These are phyloP conservation scores for Atta cephalotes DNA, from an alignment of 1,140 invertebrate species.

Conservation along the genomic window DNA sequence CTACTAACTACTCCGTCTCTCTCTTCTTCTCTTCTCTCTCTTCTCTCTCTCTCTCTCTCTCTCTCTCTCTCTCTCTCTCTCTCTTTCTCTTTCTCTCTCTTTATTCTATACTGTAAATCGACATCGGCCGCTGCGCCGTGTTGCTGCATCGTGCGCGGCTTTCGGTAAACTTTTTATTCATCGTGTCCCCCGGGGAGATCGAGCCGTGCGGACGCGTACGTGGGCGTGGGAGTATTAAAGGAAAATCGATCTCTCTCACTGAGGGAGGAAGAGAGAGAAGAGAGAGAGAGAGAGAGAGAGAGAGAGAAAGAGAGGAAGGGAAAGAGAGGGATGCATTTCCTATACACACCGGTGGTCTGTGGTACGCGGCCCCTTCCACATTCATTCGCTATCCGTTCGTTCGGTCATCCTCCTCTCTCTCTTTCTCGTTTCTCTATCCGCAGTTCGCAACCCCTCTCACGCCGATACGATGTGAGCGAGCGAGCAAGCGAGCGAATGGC, in stretches of 20 bases:
- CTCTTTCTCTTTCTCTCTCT: neutral
- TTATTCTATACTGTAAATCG: slow-evolving; percentile 38
- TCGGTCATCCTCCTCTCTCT: slow-evolving; percentile 39
- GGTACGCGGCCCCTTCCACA: slow-evolving; percentile 7
- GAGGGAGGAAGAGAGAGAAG: neutral
- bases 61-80: neutral
- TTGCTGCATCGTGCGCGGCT: slow-evolving; percentile 37
- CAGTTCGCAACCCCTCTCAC: slow-evolving; percentile 1
- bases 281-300: neutral
- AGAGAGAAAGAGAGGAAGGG: slow-evolving; percentile 12
- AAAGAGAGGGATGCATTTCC: slow-evolving; percentile 53
- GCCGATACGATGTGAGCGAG: neutral
- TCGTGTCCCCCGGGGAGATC: slow-evolving; percentile 18
- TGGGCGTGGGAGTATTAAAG: slow-evolving; percentile 58
- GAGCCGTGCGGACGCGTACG: slow-evolving; percentile 37
- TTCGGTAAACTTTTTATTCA: slow-evolving; percentile 70
- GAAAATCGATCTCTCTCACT: slow-evolving; percentile 68
- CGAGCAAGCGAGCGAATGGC: slow-evolving; percentile 12
- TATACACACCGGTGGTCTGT: slow-evolving; percentile 44
- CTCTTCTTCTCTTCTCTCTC: neutral
- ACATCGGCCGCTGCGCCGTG: slow-evolving; percentile 10
- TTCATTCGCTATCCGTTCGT: slow-evolving; percentile 12
- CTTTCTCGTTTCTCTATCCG: slow-evolving; percentile 20
- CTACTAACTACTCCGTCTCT: no score
- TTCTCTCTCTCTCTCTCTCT: neutral